phyloP scores from a whole-genome alignment of 2,797 vertebrate species.

The Gila robusta region DNA sequence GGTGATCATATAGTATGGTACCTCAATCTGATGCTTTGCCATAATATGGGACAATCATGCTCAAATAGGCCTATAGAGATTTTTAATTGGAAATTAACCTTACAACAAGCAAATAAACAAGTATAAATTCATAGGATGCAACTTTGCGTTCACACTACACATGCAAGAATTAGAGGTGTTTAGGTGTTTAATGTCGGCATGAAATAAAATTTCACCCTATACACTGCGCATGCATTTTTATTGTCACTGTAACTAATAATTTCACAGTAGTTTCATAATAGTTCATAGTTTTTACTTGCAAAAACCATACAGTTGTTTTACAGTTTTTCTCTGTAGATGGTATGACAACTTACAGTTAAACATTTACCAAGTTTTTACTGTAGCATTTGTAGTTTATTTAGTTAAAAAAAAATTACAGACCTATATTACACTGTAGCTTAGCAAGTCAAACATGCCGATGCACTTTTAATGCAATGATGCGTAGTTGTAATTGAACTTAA shows the following conservation, averaged over 20 bases:
- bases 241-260: neutral
- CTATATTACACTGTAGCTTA: neutral
- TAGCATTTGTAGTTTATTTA: neutral
- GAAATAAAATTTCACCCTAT: neutral
- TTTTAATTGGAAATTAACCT: neutral
- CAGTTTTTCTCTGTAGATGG: neutral
- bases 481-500: neutral
- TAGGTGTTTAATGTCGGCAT: neutral
- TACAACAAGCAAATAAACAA: neutral
- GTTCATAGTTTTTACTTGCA: neutral
- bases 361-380: neutral
- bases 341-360: neutral
- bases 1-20: neutral
- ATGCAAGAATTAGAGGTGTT: neutral
- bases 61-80: neutral
- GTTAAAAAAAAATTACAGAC: neutral
- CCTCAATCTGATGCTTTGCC: neutral
- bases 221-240: neutral
- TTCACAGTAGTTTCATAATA: neutral
- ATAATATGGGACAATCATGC: neutral
- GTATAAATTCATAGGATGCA: neutral
- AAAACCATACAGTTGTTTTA: neutral
- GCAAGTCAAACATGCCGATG: neutral
- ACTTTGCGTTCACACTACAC: neutral
- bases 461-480: neutral